These are phyloP conservation scores for Hypsopygia costalis DNA, from an alignment of 2,888 invertebrate genomes.

Conservation along the genomic window DNA sequence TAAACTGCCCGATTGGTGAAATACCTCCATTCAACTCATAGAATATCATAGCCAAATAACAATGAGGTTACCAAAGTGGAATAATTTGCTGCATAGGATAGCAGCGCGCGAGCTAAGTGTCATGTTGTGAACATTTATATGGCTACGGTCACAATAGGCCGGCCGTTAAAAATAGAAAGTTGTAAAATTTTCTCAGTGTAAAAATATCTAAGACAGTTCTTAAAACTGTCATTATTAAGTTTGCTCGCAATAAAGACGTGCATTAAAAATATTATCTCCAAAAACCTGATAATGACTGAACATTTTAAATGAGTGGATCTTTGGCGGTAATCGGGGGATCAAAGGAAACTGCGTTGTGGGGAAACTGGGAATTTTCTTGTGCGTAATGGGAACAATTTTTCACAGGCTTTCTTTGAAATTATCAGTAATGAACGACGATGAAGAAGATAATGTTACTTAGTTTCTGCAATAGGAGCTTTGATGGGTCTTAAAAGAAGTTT, in stretches of 20 bases:
- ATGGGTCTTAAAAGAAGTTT: neutral
- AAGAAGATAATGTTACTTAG: constrained; percentile 16
- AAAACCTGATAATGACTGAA: constrained; percentile 17
- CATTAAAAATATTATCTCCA: constrained; percentile 12
- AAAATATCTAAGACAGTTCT: too few relatives aligned
- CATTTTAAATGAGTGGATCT: constrained; percentile 12
- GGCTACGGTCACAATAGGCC: too few relatives aligned
- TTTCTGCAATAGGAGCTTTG: too few relatives aligned
- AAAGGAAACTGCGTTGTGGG: constrained; percentile 21
- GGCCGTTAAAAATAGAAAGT: too few relatives aligned
- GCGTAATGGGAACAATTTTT: constrained; percentile 26
- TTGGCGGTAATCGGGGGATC: constrained; percentile 18
- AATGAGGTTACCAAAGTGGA: too few relatives aligned
- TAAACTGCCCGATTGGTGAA: too few relatives aligned
- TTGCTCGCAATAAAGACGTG: constrained; percentile 10
- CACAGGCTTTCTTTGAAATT: constrained; percentile 21
- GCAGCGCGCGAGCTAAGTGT: too few relatives aligned
- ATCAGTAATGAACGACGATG: constrained; percentile 21
- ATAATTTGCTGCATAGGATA: too few relatives aligned
- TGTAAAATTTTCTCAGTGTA: too few relatives aligned
- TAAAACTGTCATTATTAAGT: constrained; percentile 13
- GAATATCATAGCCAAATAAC: too few relatives aligned
- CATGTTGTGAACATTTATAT: too few relatives aligned
- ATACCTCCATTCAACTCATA: too few relatives aligned
- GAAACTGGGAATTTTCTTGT: constrained; percentile 17